Evolutionary conservation across 2,113 vertebrate genomes (phyloP).

Genomic region (Canis aureus): DNA sequence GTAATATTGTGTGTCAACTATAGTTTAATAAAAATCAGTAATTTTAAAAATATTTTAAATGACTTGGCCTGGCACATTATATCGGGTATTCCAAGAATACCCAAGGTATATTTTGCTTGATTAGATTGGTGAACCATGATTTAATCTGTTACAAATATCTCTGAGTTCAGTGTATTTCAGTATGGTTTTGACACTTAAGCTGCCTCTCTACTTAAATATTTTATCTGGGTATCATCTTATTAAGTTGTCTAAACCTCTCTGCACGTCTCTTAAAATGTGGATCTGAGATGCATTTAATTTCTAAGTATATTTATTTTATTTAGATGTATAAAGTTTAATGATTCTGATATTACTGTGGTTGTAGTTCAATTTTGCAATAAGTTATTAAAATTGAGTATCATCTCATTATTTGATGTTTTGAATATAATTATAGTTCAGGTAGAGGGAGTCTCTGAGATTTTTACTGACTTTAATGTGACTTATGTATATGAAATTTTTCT

Average conservation of each 20-base stretch:
- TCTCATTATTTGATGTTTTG: constrained; percentile 55
- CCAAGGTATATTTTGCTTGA: background rate
- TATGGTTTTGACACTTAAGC: constrained; percentile 16
- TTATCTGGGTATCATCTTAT: background rate
- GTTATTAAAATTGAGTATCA: background rate
- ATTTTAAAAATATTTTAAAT: constrained; percentile 45
- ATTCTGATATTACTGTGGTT: constrained; percentile 18
- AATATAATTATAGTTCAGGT: constrained; percentile 4
- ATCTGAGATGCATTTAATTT: constrained; percentile 36
- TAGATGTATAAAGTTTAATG: constrained; percentile 9
- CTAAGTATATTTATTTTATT: constrained; percentile 24
- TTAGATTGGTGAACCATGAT: background rate
- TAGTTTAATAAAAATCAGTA: background rate
- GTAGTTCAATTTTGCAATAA: constrained; percentile 52
- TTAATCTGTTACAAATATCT: constrained; percentile 56
- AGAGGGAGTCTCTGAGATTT: constrained; percentile 50
- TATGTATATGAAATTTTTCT: constrained; percentile 57
- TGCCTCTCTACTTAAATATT: constrained; percentile 36
- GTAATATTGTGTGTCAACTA: background rate
- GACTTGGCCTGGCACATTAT: background rate
- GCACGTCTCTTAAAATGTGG: background rate
- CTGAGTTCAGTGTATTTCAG: constrained; percentile 28
- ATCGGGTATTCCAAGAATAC: constrained; percentile 19
- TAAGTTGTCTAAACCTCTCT: constrained; percentile 30
- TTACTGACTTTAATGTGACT: constrained; percentile 14